Evolutionary conservation across 2,797 vertebrate species (phyloP), one percentile per base, ranked within the genome.

Genomic region (Nannoperca australis): DNA sequence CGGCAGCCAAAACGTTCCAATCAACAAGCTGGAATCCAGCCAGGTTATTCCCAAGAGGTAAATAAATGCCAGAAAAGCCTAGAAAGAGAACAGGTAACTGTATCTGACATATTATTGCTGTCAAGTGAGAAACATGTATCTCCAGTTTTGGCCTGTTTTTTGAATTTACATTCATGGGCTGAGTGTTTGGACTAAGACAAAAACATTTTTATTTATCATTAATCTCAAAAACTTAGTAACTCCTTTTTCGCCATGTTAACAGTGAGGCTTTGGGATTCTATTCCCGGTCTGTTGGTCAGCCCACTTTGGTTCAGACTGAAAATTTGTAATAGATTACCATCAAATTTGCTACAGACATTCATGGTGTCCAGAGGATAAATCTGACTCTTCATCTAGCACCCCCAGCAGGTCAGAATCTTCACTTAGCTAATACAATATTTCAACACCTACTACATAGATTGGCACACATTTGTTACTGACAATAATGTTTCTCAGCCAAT

Each of bases 21-120:
- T 92, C 83, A 88, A 84, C 79, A 82, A 61, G 61, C 59, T 92
- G 90, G 85, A 82, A 13, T 50, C 27, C 27, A 70, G 89, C 88
- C 85, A 91, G 59, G 74, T 85, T 74, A 85, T 84, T 64, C 89
- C 62, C 60, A 45, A 69, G 67, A 75, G 87, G 79, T 77, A 75
- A 75, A 91, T 89, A 89, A 90, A 89, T 75, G 76, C 62, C 74
- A 76, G 53, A 75, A 68, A 74, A 84, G 59, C 49, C 62, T 67
- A 55, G 24, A 82, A 55, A 70, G 71, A 78, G 38, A 61, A 51
- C 74, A 40, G 61, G 66, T 70, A 64, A 58, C 20, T 42, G n/a
- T 42, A 30, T 54, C 17, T 65, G 70, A 74, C 47, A 71, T 53
- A 54, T 70, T 67, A 74, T 10, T 59, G 47, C 51, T 78, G 64